Percentiles rank a stretch among this genome's conserved stretches.
phyloP scores from a whole-genome alignment of 2,888 invertebrate genomes.

The Temnothorax rugatulus region DNA sequence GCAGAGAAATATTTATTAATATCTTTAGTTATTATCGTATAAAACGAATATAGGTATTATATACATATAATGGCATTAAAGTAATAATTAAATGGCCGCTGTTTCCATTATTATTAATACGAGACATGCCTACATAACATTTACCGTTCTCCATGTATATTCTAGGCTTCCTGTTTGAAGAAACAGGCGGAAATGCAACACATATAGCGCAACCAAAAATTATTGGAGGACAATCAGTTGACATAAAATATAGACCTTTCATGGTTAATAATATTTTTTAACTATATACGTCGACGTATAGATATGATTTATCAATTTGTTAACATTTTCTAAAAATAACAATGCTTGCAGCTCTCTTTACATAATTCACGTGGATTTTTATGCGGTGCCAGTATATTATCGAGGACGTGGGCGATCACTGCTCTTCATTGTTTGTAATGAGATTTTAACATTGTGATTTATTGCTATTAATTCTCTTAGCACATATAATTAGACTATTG shows the following conservation, averaged over 20 bases:
- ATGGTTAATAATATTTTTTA: constrained; percentile 59
- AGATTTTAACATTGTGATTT: neutral
- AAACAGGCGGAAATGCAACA: neutral
- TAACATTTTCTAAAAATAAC: neutral
- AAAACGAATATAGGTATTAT: neutral
- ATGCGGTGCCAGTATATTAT: constrained; percentile 76
- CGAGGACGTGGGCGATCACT: constrained; percentile 71
- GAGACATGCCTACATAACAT: neutral
- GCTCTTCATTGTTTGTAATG: constrained; percentile 78
- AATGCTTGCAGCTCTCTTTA: constrained; percentile 71
- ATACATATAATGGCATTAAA: constrained; percentile 7
- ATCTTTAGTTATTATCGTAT: neutral
- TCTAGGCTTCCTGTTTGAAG: constrained; percentile 16
- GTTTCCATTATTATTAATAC: neutral
- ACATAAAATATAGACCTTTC: constrained; percentile 67
- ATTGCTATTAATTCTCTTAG: neutral
- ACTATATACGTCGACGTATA: neutral
- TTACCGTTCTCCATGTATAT: neutral
- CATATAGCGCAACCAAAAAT: constrained; percentile 60
- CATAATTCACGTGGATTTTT: constrained; percentile 55
- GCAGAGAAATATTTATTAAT: constrained; percentile 29
- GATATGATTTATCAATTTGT: neutral
- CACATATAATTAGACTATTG: neutral
- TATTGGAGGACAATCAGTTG: constrained; percentile 65
- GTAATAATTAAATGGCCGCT: neutral